These are phyloP conservation scores for Pogonomyrmex barbatus DNA, from an alignment of 1,140 invertebrate species.

Conservation along the genomic window DNA sequence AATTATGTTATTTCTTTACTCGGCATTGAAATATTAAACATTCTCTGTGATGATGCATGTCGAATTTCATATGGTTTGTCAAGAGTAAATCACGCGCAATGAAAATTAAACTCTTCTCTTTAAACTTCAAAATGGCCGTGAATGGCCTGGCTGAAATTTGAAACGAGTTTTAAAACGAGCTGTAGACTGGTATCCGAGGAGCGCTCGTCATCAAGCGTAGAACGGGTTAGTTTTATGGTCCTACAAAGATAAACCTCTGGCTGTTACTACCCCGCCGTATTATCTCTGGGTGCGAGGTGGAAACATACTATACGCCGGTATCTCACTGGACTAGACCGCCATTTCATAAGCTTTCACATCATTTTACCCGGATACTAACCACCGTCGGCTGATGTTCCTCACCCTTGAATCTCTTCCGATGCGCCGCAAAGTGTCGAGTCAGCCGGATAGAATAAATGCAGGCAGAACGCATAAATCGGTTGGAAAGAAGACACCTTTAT, in stretches of 20 bases:
- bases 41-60: not conserved
- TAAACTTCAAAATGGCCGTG: constrained; percentile 42
- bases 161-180: constrained; percentile 67
- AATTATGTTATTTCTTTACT: not conserved
- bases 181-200: constrained; percentile 56
- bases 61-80: not conserved
- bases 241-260: constrained; percentile 76
- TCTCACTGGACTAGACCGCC: constrained; percentile 72
- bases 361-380: constrained; percentile 71
- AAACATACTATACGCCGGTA: constrained; percentile 66
- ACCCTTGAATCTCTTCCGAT: constrained; percentile 70
- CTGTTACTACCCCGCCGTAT: constrained; percentile 74
- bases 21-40: not conserved
- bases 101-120: constrained; percentile 29
- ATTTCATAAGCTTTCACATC: constrained; percentile 77
- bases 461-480: constrained; percentile 20
- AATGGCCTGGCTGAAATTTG: constrained; percentile 53
- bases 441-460: constrained; percentile 49
- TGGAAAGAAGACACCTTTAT: constrained; percentile 32
- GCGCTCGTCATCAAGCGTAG: constrained; percentile 67
- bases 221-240: constrained; percentile 76
- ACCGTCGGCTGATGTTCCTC: constrained; percentile 64
- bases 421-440: constrained; percentile 41
- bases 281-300: constrained; percentile 71
- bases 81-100: constrained; percentile 14